phyloP scores from a whole-genome alignment of 2,113 vertebrate species.

The Xenopus borealis region DNA sequence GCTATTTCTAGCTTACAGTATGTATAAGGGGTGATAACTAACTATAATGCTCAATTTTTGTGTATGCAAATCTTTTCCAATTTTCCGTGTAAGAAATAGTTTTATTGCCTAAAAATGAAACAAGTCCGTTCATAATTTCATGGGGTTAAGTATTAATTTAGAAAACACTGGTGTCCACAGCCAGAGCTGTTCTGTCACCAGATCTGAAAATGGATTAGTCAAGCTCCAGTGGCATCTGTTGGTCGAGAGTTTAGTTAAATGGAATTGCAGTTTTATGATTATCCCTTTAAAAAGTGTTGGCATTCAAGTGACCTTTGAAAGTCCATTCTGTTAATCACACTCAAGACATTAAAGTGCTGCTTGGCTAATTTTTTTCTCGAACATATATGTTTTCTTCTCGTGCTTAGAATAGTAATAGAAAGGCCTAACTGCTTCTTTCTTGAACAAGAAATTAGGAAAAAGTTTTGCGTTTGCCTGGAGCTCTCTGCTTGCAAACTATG shows the following conservation, averaged over 20 bases:
- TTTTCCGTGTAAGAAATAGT: too few species aligned
- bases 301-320: conserved; percentile 79
- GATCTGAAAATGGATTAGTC: neutral
- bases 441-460: conserved; percentile 60
- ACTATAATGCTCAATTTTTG: too few species aligned
- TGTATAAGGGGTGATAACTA: too few species aligned
- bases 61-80: too few species aligned
- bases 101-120: too few species aligned
- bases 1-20: too few species aligned
- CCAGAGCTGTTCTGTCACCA: too few species aligned
- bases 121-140: too few species aligned
- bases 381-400: conserved; percentile 44
- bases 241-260: neutral
- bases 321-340: conserved; percentile 79
- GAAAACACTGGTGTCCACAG: too few species aligned
- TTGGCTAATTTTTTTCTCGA: conserved; percentile 67
- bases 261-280: neutral
- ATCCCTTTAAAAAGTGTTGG: conserved; percentile 71
- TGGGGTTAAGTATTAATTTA: too few species aligned
- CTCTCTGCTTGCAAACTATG: conserved; percentile 54
- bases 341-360: conserved; percentile 66
- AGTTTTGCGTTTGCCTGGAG: conserved; percentile 57
- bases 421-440: conserved; percentile 67
- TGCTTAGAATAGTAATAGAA: conserved; percentile 76
- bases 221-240: neutral